These are phyloP conservation scores for Diachrysia chrysitis DNA, from an alignment of 2,888 invertebrate species.

Conservation along the genomic window DNA sequence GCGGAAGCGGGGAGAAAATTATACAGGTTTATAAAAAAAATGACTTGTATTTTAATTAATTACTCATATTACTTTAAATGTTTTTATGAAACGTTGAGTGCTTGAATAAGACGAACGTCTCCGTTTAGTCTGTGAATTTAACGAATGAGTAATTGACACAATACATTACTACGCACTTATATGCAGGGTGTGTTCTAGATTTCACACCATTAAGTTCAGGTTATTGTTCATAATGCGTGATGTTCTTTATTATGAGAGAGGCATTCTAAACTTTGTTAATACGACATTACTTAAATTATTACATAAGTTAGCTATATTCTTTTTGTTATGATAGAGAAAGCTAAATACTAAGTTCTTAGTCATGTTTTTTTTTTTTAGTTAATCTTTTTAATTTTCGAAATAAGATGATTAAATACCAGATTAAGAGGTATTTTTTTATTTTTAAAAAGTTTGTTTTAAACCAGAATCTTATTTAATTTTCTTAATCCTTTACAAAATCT, in stretches of 20 bases:
- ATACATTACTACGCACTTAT: not conserved
- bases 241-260: not conserved
- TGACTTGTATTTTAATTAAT: too few relatives aligned
- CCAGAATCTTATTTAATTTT: too few relatives aligned
- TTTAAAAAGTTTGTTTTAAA: too few relatives aligned
- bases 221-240: not conserved
- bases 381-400: too few relatives aligned
- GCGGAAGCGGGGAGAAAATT: constrained; percentile 11
- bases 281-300: too few relatives aligned
- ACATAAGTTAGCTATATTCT: not conserved
- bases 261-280: not conserved
- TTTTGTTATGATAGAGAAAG: not conserved
- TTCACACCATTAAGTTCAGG: not conserved
- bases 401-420: too few relatives aligned
- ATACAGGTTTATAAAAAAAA: too few relatives aligned
- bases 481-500: not conserved
- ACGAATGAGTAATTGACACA: not conserved
- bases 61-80: not conserved
- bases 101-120: not conserved
- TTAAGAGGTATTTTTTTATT: too few relatives aligned
- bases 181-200: not conserved
- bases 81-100: too few relatives aligned
- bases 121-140: not conserved
- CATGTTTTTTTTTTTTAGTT: too few relatives aligned
- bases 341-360: too few relatives aligned